Evolutionary conservation across 2,113 vertebrate species (phyloP).

Genomic region (Sprattus sprattus): DNA sequence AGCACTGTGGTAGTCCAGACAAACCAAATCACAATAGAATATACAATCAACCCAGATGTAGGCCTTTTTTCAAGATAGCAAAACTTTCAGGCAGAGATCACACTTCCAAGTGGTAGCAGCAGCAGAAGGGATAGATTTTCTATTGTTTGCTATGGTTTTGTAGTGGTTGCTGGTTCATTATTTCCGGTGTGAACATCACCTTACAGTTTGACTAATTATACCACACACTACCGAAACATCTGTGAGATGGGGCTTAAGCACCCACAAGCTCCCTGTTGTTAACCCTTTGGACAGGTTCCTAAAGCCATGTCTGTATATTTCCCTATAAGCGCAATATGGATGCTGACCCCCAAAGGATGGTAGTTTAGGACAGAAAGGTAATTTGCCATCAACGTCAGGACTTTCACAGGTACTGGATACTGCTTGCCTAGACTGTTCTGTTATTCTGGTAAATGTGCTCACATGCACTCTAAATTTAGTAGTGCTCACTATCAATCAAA

Average conservation of each 20-base stretch:
- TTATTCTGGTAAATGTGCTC: conserved; percentile 62
- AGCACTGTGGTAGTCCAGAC: no score
- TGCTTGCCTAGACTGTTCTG: conserved; percentile 54
- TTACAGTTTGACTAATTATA: not conserved
- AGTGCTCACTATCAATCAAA: conserved; percentile 62
- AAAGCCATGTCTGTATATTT: not conserved
- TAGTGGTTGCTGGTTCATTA: not conserved
- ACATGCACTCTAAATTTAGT: conserved; percentile 70
- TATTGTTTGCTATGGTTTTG: not conserved
- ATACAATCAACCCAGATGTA: no score
- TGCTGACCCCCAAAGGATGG: not conserved
- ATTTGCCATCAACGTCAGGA: not conserved
- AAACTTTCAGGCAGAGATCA: no score
- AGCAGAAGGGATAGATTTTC: not conserved
- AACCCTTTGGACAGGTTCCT: not conserved
- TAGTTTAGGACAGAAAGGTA: not conserved
- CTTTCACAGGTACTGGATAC: conserved; percentile 9
- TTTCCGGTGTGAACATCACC: not conserved
- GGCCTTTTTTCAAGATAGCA: no score
- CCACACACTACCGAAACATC: not conserved
- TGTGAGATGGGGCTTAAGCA: not conserved
- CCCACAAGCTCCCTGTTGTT: not conserved
- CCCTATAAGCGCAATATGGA: not conserved
- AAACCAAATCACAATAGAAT: no score
- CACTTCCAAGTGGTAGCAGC: no score